Evolutionary conservation across 2,888 invertebrate genomes (phyloP).

Genomic region (Chymomyza procnemis): DNA sequence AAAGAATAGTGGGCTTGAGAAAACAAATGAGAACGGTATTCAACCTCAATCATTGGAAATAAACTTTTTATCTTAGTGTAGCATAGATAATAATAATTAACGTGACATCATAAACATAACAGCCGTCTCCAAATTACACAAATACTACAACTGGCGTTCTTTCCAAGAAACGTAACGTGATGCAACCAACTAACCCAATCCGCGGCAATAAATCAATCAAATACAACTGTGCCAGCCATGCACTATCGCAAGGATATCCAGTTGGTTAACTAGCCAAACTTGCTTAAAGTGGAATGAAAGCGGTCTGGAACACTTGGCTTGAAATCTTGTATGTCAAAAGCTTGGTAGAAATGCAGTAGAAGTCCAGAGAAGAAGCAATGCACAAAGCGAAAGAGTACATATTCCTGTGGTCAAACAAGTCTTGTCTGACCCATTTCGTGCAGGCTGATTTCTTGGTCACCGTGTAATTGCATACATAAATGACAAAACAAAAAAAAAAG

Average conservation of each 20-base stretch:
- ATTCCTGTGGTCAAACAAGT: constrained; percentile 43
- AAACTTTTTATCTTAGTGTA: background rate
- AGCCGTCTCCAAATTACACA: background rate
- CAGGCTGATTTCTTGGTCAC: constrained; percentile 18
- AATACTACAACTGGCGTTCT: background rate
- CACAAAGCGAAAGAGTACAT: constrained; percentile 25
- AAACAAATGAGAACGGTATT: no score
- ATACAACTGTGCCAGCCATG: constrained; percentile 19
- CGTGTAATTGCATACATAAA: constrained; percentile 12
- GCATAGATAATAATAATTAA: background rate
- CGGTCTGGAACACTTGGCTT: constrained; percentile 24
- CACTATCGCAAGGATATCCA: constrained; percentile 50
- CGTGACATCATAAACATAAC: background rate
- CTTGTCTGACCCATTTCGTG: constrained; percentile 47
- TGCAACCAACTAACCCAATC: constrained; percentile 5
- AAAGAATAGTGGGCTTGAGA: no score
- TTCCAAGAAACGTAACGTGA: background rate
- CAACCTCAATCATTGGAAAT: no score
- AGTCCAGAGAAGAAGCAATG: constrained; percentile 21
- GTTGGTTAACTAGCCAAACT: constrained; percentile 46
- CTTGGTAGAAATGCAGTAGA: constrained; percentile 6
- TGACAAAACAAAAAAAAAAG: constrained; percentile 2
- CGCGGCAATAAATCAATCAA: constrained; percentile 10
- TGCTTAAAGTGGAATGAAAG: constrained; percentile 50
- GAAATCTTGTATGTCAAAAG: constrained; percentile 43